phyloP scores from a whole-genome alignment of 2,113 vertebrate species.

The Oreochromis aureus region DNA sequence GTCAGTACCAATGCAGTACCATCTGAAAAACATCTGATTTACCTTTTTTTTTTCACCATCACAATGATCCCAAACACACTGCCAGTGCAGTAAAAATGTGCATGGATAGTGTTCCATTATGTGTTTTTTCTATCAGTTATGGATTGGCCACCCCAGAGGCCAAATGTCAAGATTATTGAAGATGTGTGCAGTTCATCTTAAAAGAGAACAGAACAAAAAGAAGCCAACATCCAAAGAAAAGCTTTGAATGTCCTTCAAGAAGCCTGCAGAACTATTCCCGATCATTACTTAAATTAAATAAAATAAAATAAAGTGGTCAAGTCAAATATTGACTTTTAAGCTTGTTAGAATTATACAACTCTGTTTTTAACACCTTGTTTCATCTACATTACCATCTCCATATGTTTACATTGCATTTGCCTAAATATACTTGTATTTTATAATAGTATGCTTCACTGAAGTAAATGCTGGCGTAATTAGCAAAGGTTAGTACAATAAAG shows the following conservation, averaged over 20 bases:
- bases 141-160: background rate
- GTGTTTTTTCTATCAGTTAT: no score
- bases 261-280: background rate
- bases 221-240: background rate
- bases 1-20: background rate
- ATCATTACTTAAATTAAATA: background rate
- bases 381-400: background rate
- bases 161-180: no score
- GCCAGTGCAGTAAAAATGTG: no score
- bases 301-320: background rate
- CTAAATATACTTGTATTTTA: background rate
- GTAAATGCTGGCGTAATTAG: background rate
- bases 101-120: no score
- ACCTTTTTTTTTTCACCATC: no score
- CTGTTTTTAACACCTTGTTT: background rate
- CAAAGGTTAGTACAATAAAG: background rate
- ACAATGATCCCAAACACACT: no score
- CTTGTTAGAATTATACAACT: background rate
- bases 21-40: background rate
- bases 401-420: background rate
- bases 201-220: background rate
- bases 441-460: background rate
- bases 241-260: background rate
- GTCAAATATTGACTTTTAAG: background rate
- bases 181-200: background rate